Conservation (phyloP, 2,113 vertebrate genomes). For the Cyprinus carpio region DNA sequence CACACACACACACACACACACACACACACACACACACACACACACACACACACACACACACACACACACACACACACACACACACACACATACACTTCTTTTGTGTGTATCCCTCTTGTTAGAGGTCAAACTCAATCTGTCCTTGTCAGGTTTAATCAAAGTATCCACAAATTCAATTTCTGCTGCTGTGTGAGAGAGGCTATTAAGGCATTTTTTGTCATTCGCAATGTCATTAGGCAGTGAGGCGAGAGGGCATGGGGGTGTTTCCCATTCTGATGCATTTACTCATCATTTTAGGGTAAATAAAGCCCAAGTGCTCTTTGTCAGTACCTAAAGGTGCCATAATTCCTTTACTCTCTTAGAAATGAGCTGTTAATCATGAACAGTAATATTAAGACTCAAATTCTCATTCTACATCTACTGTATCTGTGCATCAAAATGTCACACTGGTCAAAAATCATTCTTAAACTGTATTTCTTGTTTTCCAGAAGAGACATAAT, state of each 20-base stretch:
- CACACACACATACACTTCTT: slow-evolving; percentile 42
- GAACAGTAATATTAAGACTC: neutral
- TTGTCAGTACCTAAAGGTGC: neutral
- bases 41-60: slow-evolving; percentile 36
- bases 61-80: slow-evolving; percentile 33
- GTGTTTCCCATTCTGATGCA: slow-evolving; percentile 53
- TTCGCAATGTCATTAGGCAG: slow-evolving; percentile 58
- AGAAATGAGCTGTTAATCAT: neutral
- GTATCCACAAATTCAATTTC: slow-evolving; percentile 71
- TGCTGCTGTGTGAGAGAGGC: slow-evolving; percentile 65
- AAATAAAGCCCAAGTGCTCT: slow-evolving; percentile 37
- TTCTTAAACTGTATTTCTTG: neutral
- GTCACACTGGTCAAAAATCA: neutral
- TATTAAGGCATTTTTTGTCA: slow-evolving; percentile 59
- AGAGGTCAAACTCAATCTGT: slow-evolving; percentile 73
- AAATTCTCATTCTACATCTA: neutral
- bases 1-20: slow-evolving; percentile 36
- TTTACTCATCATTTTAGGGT: slow-evolving; percentile 40
- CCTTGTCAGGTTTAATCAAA: slow-evolving; percentile 77
- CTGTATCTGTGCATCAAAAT: neutral
- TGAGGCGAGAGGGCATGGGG: slow-evolving; percentile 56
- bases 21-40: slow-evolving; percentile 19
- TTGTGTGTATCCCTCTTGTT: slow-evolving; percentile 64
- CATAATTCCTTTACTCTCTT: neutral
- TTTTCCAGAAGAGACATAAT: neutral